Evolutionary conservation across 2,797 vertebrate genomes (phyloP).

Genomic region (Rousettus madagascariensis): DNA sequence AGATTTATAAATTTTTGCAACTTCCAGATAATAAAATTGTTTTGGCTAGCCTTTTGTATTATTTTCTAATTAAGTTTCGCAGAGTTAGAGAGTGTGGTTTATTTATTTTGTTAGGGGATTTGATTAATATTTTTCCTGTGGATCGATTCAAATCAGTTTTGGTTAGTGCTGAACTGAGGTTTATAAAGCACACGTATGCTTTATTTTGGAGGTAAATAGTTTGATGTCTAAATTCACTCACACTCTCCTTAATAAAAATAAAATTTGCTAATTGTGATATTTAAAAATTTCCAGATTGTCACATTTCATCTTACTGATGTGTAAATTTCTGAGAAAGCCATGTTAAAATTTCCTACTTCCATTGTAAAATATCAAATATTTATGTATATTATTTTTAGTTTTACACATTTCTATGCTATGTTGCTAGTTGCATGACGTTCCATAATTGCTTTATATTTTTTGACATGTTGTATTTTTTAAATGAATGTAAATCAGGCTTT

Average conservation of each 20-base stretch:
- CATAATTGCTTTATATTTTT: neutral
- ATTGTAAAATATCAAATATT: neutral
- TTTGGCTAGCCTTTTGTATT: neutral
- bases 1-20: neutral
- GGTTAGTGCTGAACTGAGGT: neutral
- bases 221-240: neutral
- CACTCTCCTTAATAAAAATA: neutral
- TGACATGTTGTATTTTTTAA: neutral
- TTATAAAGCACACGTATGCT: neutral
- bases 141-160: neutral
- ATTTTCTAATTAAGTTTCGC: neutral
- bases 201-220: neutral
- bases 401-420: neutral
- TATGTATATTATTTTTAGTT: neutral
- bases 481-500: neutral
- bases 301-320: neutral
- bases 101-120: neutral
- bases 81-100: neutral
- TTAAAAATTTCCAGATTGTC: neutral
- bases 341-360: neutral
- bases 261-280: neutral
- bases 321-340: neutral
- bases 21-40: neutral
- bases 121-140: neutral
- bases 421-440: neutral